These are phyloP conservation scores for Baryphthengus martii DNA, from an alignment of 2,113 vertebrate genomes.

Conservation along the genomic window DNA sequence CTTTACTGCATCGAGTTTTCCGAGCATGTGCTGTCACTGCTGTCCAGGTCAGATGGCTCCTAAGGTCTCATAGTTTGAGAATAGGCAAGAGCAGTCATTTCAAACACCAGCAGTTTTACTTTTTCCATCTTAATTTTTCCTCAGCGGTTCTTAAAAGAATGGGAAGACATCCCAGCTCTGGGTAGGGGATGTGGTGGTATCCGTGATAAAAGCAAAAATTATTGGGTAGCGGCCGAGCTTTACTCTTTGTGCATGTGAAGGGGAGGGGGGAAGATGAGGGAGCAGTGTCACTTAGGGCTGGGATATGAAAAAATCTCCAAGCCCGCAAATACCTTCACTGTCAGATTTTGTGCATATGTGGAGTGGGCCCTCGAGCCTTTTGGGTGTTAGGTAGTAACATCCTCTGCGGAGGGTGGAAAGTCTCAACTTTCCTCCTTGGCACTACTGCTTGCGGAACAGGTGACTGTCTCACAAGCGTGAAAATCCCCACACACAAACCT, in stretches of 20 bases:
- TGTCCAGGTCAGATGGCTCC: background rate
- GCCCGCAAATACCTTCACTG: background rate
- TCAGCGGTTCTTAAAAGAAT: background rate
- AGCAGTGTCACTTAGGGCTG: background rate
- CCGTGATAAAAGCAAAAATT: background rate
- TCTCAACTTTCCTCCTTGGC: constrained; percentile 1
- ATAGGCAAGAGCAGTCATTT: background rate
- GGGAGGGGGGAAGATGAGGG: background rate
- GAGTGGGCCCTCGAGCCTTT: background rate
- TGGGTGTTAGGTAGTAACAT: background rate
- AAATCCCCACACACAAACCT: background rate
- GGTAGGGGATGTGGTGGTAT: background rate
- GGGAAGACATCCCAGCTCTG: background rate
- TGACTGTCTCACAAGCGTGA: background rate
- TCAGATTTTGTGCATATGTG: background rate
- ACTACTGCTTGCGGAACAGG: background rate
- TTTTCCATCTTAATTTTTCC: background rate
- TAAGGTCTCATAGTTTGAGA: background rate
- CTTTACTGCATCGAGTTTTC: background rate
- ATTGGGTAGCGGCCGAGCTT: background rate
- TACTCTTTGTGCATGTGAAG: background rate
- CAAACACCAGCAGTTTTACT: background rate
- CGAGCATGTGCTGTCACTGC: fast-evolving
- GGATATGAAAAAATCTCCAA: background rate
- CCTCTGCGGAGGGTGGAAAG: background rate